Conservation (phyloP, 2,888 invertebrate genomes). For the Leucoma salicis region DNA sequence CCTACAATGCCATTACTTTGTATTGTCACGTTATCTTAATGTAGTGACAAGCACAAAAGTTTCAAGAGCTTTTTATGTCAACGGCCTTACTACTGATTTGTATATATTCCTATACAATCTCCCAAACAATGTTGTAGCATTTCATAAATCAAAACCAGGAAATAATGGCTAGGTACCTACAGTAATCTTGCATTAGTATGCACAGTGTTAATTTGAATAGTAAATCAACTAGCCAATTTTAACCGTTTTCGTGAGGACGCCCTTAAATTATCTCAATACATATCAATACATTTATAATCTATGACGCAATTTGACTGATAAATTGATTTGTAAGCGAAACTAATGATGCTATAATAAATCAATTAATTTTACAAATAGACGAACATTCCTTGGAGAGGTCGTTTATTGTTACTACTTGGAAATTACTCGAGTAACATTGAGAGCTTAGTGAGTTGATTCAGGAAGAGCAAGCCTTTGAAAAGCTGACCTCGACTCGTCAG, state of each 20-base stretch:
- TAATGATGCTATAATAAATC: constrained; percentile 41
- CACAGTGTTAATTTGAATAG: constrained; percentile 15
- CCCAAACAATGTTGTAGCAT: background rate
- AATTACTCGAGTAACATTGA: constrained; percentile 50
- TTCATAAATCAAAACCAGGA: background rate
- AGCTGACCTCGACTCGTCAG: constrained; percentile 45
- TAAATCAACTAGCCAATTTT: constrained; percentile 22
- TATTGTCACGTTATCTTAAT: constrained; percentile 12
- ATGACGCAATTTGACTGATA: constrained; percentile 20
- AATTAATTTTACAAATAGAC: constrained; percentile 50
- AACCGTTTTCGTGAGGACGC: constrained; percentile 19
- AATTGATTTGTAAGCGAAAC: constrained; percentile 28
- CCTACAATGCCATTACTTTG: constrained; percentile 6
- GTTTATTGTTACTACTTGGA: constrained; percentile 45
- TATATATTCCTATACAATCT: background rate
- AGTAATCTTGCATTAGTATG: background rate
- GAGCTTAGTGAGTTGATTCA: constrained; percentile 28
- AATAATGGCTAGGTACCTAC: background rate
- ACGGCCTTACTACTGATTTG: background rate
- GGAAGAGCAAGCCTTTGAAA: constrained; percentile 46
- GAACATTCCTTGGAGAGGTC: constrained; percentile 37
- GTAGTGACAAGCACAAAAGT: background rate
- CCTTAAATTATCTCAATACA: constrained; percentile 23
- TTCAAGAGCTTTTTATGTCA: background rate
- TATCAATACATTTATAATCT: constrained; percentile 15